These are phyloP conservation scores for Morpho helenor DNA, from an alignment of 2,888 invertebrate genomes.

Conservation along the genomic window DNA sequence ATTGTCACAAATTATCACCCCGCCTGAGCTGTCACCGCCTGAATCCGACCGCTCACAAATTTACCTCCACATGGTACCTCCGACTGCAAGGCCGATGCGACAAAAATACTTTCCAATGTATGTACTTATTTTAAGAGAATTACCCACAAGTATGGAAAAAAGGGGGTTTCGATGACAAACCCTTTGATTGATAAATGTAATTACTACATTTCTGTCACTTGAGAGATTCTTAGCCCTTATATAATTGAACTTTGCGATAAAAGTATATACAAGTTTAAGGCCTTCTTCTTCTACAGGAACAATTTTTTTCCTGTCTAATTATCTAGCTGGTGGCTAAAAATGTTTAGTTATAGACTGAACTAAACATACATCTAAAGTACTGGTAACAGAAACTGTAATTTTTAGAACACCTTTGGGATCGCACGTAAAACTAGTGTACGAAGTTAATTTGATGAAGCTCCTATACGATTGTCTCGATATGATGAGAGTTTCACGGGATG, in stretches of 20 bases:
- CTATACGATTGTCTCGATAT: slow-evolving; percentile 59
- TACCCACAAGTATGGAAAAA: no score
- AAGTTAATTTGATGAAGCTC: slow-evolving; percentile 54
- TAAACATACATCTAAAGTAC: no score
- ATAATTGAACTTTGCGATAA: no score
- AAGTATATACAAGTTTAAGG: no score
- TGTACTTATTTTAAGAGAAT: slow-evolving; percentile 21
- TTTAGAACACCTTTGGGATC: slow-evolving; percentile 52
- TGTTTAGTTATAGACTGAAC: no score
- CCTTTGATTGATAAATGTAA: no score
- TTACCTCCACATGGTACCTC: slow-evolving; percentile 43
- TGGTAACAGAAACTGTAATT: background rate
- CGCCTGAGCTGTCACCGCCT: slow-evolving; percentile 23
- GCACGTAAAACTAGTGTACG: slow-evolving; percentile 35
- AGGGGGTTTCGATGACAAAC: no score
- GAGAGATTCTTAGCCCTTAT: no score
- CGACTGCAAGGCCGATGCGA: slow-evolving; percentile 26
- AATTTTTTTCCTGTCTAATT: background rate
- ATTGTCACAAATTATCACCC: slow-evolving; percentile 33
- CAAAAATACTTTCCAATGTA: slow-evolving; percentile 67
- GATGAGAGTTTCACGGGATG: slow-evolving; percentile 55
- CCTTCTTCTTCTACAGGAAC: no score
- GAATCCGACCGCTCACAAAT: slow-evolving; percentile 42
- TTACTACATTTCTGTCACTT: no score
- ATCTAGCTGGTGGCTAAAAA: no score